Percentiles rank a stretch among this genome's conserved stretches.
These are phyloP conservation scores for Serrognathus titanus DNA, from an alignment of 2,888 invertebrate species.

Conservation along the genomic window DNA sequence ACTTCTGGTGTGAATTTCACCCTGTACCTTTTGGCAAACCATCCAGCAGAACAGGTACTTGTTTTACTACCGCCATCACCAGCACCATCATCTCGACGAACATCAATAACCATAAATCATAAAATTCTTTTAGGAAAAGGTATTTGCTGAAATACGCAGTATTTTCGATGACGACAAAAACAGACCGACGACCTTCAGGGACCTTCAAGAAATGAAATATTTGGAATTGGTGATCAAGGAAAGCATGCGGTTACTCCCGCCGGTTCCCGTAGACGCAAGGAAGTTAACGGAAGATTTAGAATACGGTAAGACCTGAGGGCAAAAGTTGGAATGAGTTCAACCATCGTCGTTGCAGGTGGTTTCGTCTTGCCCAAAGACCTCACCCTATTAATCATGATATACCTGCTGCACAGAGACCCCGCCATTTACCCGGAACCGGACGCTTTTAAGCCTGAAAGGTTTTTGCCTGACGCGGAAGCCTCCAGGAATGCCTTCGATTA, in stretches of 20 bases:
- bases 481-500: neutral
- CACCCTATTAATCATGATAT: neutral
- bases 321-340: neutral
- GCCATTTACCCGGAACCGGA: slow-evolving; percentile 8
- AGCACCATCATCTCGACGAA: neutral
- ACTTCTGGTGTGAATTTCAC: slow-evolving; percentile 49
- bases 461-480: neutral
- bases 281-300: neutral
- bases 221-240: neutral
- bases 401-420: neutral
- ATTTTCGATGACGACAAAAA: slow-evolving; percentile 35
- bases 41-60: slow-evolving; percentile 47
- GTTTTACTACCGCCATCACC: neutral
- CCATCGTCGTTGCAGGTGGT: neutral
- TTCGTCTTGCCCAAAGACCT: neutral
- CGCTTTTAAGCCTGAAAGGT: slow-evolving; percentile 4
- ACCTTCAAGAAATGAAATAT: neutral
- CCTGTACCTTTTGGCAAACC: slow-evolving; percentile 46
- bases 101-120: neutral
- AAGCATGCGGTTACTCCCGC: neutral
- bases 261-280: neutral
- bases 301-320: neutral
- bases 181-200: neutral
- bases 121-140: slow-evolving; percentile 32
- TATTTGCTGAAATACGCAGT: slow-evolving; percentile 40